Evolutionary conservation across 2,888 invertebrate genomes (phyloP).

Genomic region (Chromoteleia sp.): DNA sequence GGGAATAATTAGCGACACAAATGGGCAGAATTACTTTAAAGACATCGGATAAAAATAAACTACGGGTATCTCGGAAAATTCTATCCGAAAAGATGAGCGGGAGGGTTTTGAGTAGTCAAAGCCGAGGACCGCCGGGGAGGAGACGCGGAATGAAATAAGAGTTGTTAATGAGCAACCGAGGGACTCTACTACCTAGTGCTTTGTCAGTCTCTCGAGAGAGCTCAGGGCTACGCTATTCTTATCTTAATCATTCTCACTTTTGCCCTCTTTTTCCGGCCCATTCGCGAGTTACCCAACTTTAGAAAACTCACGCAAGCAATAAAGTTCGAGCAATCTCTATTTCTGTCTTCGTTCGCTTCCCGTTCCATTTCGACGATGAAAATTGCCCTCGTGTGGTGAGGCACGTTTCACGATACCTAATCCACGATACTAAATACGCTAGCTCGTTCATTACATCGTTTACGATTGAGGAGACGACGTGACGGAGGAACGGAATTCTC

Average conservation of each 20-base stretch:
- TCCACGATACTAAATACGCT: constrained; percentile 48
- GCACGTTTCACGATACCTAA: constrained; percentile 51
- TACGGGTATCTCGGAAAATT: constrained; percentile 71
- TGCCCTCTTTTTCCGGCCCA: constrained; percentile 53
- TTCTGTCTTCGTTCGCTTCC: constrained; percentile 10
- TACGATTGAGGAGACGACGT: constrained; percentile 60
- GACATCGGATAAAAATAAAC: constrained; percentile 78
- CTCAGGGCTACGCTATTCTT: constrained; percentile 73
- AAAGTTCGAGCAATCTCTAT: constrained; percentile 45
- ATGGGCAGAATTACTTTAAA: constrained; percentile 50
- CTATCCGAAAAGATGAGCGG: constrained; percentile 46
- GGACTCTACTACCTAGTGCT: constrained; percentile 72
- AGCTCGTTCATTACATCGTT: constrained; percentile 59
- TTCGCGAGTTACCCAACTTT: constrained; percentile 54
- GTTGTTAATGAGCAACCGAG: constrained; percentile 79
- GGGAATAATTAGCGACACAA: not conserved
- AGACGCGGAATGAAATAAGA: constrained; percentile 79
- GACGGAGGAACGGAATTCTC: constrained; percentile 45
- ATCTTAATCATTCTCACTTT: constrained; percentile 65
- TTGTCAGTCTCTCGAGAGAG: constrained; percentile 74
- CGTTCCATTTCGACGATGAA: constrained; percentile 40
- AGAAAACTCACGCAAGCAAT: constrained; percentile 53
- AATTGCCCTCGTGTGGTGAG: constrained; percentile 32
- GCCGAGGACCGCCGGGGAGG: constrained; percentile 35
- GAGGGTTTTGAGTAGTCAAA: constrained; percentile 28